Evolutionary conservation across 1,140 invertebrate genomes (phyloP).

Genomic region (Lamellibrachia luymesi): DNA sequence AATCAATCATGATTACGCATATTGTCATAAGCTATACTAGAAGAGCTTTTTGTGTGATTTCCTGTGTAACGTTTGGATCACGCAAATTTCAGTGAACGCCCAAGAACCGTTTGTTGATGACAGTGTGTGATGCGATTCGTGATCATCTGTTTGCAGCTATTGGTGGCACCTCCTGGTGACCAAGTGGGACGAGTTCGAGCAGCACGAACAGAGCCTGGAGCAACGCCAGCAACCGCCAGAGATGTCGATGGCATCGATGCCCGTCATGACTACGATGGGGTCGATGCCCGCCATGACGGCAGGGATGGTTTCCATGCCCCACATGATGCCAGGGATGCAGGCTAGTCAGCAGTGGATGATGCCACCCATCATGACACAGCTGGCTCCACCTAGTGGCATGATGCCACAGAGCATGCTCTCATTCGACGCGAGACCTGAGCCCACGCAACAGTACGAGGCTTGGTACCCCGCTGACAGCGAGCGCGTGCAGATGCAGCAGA

Average conservation of each 20-base stretch:
- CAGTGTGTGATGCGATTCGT: not conserved
- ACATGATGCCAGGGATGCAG: not conserved
- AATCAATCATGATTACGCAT: no score
- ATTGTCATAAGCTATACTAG: no score
- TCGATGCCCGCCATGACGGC: not conserved
- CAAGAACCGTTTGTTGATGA: not conserved
- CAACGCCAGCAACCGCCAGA: not conserved
- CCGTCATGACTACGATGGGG: not conserved
- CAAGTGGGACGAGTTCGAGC: conserved; percentile 52
- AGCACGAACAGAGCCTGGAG: conserved; percentile 51
- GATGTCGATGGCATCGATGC: not conserved
- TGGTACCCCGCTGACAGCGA: not conserved
- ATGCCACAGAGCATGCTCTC: not conserved
- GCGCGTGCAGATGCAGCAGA: not conserved
- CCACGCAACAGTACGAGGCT: not conserved
- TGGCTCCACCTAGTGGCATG: not conserved
- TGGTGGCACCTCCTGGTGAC: conserved; percentile 32
- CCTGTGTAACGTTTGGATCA: not conserved
- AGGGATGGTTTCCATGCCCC: not conserved
- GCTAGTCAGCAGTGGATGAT: not conserved
- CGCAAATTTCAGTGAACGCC: not conserved
- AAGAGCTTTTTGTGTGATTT: no score
- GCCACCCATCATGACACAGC: not conserved
- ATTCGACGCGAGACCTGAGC: not conserved
- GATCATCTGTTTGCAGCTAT: conserved; percentile 28